A percentile compares a stretch with the other conserved stretches of the same genome.
Evolutionary conservation across 2,888 invertebrate species (phyloP).

Genomic region (Dicyrtoma fusca): DNA sequence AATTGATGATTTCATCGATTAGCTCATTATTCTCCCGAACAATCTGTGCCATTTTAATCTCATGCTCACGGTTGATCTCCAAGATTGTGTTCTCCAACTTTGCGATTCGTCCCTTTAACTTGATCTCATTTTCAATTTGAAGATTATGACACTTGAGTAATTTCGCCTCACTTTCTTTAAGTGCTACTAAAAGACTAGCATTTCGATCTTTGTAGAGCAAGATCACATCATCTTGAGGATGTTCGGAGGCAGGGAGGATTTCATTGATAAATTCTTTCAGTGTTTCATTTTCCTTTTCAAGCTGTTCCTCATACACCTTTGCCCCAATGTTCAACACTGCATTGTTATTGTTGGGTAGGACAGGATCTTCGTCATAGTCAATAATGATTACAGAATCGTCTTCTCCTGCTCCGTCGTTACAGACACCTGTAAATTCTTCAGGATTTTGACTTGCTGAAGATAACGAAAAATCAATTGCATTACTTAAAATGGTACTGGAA

Average conservation of each 20-base stretch:
- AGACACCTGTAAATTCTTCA: too few species aligned
- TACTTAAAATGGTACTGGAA: too few species aligned
- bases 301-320: not conserved
- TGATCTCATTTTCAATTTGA: not conserved
- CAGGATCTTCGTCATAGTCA: too few species aligned
- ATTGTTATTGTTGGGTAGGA: too few species aligned
- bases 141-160: not conserved
- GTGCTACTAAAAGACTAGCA: not conserved
- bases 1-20: slow-evolving; percentile 16
- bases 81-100: not conserved
- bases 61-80: not conserved
- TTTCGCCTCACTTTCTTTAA: not conserved
- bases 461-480: too few species aligned
- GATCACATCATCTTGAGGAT: not conserved
- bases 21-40: slow-evolving; percentile 13
- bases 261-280: not conserved
- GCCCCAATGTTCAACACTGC: too few species aligned
- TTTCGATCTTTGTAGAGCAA: not conserved
- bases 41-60: not conserved
- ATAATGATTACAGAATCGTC: too few species aligned
- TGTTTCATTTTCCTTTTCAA: not conserved
- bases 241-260: not conserved
- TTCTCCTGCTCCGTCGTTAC: too few species aligned
- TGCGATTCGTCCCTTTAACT: not conserved
- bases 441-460: too few species aligned